A percentile compares a stretch with the other conserved stretches of the same genome.
phyloP scores from a whole-genome alignment of 2,888 invertebrate species.

The Pteria penguin region DNA sequence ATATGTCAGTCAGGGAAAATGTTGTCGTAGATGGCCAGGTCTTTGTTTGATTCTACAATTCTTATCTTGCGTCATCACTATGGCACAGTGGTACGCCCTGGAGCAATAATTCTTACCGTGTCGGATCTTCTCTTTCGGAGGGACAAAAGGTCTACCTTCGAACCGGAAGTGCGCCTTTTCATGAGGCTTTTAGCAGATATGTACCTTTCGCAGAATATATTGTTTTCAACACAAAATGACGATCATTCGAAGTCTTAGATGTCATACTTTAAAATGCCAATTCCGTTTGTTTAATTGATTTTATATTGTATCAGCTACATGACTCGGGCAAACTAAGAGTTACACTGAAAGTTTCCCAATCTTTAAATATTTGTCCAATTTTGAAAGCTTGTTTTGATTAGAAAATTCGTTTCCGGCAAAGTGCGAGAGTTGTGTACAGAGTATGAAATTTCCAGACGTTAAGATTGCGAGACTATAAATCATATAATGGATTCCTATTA shows the following conservation, averaged over 20 bases:
- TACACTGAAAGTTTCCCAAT: conserved; percentile 9
- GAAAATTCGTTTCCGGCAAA: conserved; percentile 17
- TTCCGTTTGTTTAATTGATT: conserved; percentile 35
- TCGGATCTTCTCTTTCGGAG: neutral
- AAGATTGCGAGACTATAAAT: neutral
- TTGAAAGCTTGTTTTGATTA: conserved; percentile 9
- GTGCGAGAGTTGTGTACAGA: neutral
- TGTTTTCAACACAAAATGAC: conserved; percentile 27
- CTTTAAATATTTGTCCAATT: conserved; percentile 27
- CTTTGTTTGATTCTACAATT: no score
- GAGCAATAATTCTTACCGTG: neutral
- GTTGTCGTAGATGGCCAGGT: no score
- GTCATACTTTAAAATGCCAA: conserved; percentile 36
- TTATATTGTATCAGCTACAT: conserved; percentile 17
- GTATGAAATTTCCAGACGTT: conserved; percentile 21
- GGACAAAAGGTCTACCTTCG: conserved; percentile 10
- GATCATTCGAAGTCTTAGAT: conserved; percentile 24
- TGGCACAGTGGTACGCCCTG: neutral
- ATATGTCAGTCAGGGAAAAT: no score
- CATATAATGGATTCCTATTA: no score
- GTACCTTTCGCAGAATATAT: conserved; percentile 34
- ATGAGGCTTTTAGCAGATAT: conserved; percentile 34
- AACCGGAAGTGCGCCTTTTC: conserved; percentile 38
- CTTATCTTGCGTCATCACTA: neutral
- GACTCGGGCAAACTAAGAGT: conserved; percentile 10